Evolutionary conservation across 2,797 vertebrate genomes (phyloP).

Genomic region (Macropus fuliginosus): DNA sequence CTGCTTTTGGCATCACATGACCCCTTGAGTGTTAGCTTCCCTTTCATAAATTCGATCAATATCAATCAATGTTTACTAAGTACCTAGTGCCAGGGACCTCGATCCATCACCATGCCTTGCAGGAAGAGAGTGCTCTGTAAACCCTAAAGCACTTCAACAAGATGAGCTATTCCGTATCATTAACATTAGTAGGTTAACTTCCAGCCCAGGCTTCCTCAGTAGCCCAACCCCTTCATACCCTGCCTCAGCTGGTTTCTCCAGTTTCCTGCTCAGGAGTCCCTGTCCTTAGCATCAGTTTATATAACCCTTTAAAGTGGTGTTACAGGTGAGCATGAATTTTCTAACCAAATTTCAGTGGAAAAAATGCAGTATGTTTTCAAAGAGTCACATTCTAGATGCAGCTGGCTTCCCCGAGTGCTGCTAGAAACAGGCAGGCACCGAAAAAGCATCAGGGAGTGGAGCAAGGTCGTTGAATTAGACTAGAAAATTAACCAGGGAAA

Average conservation of each 20-base stretch:
- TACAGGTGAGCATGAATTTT: neutral
- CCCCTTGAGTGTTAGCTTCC: neutral
- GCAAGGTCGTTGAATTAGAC: neutral
- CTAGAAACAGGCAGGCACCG: conserved; percentile 41
- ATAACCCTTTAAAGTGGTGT: conserved; percentile 51
- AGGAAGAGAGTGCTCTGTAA: neutral
- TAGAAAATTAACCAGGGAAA: neutral
- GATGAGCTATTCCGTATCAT: neutral
- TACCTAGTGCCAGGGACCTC: neutral
- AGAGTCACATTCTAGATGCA: conserved; percentile 71
- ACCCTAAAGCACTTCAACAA: neutral
- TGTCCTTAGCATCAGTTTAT: conserved; percentile 30
- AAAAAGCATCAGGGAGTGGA: conserved; percentile 18
- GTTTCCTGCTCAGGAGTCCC: neutral
- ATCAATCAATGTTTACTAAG: neutral
- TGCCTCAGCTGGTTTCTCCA: accelerated
- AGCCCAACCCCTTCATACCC: neutral
- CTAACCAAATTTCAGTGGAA: conserved; percentile 47
- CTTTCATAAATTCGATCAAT: neutral
- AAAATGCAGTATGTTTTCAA: neutral
- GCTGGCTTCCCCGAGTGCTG: conserved; percentile 58
- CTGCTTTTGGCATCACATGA: neutral
- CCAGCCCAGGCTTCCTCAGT: conserved; percentile 6
- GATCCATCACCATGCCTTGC: neutral
- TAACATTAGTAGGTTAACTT: neutral